A percentile compares a stretch with the other conserved stretches of the same genome.
Conservation (phyloP, 2,888 invertebrate genomes). For the Amphipyra berbera region DNA sequence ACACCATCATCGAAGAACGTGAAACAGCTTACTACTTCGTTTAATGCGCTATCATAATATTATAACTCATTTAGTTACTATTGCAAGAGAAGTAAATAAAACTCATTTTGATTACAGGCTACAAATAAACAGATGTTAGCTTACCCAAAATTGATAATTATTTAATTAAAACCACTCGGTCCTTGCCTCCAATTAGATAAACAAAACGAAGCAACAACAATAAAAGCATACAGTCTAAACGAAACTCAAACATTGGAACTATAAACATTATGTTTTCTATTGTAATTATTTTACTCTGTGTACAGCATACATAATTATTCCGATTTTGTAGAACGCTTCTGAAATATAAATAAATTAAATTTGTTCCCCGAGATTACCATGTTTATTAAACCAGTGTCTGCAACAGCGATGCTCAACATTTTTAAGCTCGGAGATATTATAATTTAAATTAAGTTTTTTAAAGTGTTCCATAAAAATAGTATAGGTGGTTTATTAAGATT, state of each 20-base stretch:
- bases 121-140: neutral
- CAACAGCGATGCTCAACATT: slow-evolving; percentile 5
- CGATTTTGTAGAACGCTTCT: slow-evolving; percentile 11
- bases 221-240: neutral
- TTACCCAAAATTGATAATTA: slow-evolving; percentile 2
- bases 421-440: neutral
- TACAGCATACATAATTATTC: slow-evolving; percentile 12
- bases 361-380: slow-evolving; percentile 26
- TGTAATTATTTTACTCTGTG: slow-evolving; percentile 18
- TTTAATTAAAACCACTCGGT: slow-evolving; percentile 1
- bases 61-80: no score
- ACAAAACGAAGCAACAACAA: slow-evolving; percentile 14
- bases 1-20: no score
- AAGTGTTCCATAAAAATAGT: neutral
- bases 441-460: neutral
- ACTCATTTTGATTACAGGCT: neutral
- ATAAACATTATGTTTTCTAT: slow-evolving; percentile 26
- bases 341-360: slow-evolving; percentile 41
- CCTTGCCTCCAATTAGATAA: slow-evolving; percentile 6
- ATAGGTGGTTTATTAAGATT: no score
- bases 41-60: no score
- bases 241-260: slow-evolving; percentile 5
- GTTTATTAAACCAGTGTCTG: slow-evolving; percentile 23
- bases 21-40: no score
- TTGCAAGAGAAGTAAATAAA: neutral